Percentiles rank a stretch among this genome's conserved stretches.
Conservation (phyloP, 23 tunicate genomes). For the Trididemnum clinides region DNA sequence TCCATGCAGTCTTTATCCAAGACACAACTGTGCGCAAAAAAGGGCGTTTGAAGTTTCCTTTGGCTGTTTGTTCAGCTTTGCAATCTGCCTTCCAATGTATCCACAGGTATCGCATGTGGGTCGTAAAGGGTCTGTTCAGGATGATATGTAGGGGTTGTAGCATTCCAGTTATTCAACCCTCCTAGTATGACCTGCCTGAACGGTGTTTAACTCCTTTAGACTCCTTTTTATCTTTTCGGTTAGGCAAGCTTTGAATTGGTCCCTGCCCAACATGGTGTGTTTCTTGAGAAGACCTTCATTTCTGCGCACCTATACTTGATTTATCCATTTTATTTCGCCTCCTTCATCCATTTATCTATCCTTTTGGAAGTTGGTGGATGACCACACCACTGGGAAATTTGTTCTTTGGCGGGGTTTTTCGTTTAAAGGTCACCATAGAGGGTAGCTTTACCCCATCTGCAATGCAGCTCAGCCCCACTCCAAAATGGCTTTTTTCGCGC, state of each 20-base stretch:
- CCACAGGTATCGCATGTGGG: neutral
- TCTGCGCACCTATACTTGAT: constrained; percentile 36
- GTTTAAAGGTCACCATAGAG: constrained; percentile 26
- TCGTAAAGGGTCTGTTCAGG: constrained; percentile 17
- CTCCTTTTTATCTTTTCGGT: constrained; percentile 5
- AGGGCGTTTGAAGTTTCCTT: constrained; percentile 20
- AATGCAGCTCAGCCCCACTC: neutral
- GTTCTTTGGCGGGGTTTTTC: constrained; percentile 22
- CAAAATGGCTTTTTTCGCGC: constrained; percentile 31
- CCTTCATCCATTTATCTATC: constrained; percentile 53
- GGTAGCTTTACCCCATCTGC: constrained; percentile 15
- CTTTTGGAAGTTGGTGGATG: constrained; percentile 38
- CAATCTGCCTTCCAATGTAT: constrained; percentile 17
- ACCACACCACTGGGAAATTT: constrained; percentile 41
- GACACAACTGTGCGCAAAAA: constrained; percentile 14
- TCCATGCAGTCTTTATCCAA: constrained; percentile 29
- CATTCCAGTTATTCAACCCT: neutral
- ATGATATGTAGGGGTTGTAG: neutral
- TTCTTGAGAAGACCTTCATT: constrained; percentile 21
- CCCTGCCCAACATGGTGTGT: constrained; percentile 28
- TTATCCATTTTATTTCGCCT: constrained; percentile 22
- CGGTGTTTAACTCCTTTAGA: neutral
- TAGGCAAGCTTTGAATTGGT: constrained; percentile 18
- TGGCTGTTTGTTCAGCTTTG: neutral
- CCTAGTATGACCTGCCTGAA: neutral